Base-by-base conservation (phyloP, 2,797 vertebrate species). In the Huso huso region DNA sequence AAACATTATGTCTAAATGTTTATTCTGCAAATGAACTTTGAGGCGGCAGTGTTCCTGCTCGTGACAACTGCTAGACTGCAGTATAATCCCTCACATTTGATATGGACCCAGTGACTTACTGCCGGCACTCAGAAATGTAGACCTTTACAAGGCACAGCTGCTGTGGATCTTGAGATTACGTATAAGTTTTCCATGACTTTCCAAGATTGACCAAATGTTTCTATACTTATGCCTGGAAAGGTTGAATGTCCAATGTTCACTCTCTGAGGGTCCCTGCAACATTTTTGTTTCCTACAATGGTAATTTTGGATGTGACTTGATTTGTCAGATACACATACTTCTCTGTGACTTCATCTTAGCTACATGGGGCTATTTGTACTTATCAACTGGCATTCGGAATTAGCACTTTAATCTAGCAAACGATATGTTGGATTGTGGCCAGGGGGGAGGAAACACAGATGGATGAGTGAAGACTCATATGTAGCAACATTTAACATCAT, bases 11-110 rank as follows among this genome's bases (percentile, higher is more conserved):
- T 49, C 67, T n/a, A 69, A 48, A 64, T 64, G 53, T 37, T 37
- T 37, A 37, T 37, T 37, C 37, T 37, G 37, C 37, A 37, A 37
- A 64, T 64, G 10, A 69, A 64, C 62, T 58, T 69, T 58, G 62
- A 63, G 64, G 76, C 73, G 73, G 69, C 68, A 71, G 71, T 79
- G 68, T 70, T 72, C 76, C 78, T 75, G 71, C 72, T 65, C 63
- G 70, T 68, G 74, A 73, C 81, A 83, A 79, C 73, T 83, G 78
- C 76, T 68, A 72, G 65, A 65, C 72, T 49, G 70, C 10, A 23
- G 58, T 66, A 55, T 83, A 79, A 82, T 81, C 74, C 78, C 13
- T 66, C 66, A 75, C 70, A 74, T 73, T 73, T 74, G 71, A 76
- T 77, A 70, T 5, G 62, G 12, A 63, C 67, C 61, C 61, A 62